Evolutionary conservation across 1,140 invertebrate genomes (phyloP), one percentile per base, ranked within the genome.

Genomic region (Drosophila tristis): DNA sequence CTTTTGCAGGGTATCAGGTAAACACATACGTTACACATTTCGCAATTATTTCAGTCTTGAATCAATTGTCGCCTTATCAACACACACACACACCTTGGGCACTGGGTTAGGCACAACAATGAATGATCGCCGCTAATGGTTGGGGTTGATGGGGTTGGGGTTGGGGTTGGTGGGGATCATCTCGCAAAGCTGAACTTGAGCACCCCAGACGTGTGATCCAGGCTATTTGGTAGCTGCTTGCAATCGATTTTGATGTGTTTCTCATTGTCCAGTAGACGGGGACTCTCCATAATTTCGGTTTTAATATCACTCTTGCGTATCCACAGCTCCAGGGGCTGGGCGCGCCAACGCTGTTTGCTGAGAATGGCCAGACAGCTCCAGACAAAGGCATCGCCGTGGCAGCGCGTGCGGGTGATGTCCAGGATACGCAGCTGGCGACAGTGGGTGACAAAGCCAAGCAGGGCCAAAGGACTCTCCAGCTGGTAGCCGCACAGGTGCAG

Each of bases 401-500:
- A 82, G 1, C 56, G 51, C 0, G 67, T 68, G 15, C 76, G 48
- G 0, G 79, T 80, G 11, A 90, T 53, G 45, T 90, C 58, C 20
- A 90, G 49, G 2, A 90, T 6, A 5, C 65, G 71, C 20, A 90
- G 47, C 48, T 80, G 73, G 2, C 79, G 76, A 16, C 87, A 90
- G 47, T 56, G 72, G 23, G 50, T 61, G 6, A 90, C 51, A 26
- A 90, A 87, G 48, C 82, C 64, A 43, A 90, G 13, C 2, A 90
- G 47, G 5, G 81, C 79, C 0, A 61, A 25, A 0, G 84, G 53
- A 35, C 79, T 84, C 49, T 90, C 87, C 56, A 90, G 23, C 49
- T 90, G 82, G 67, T 90, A 87, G 16, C 78, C 87, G 50, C 79
- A 78, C 15, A 90, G 35, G 23, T 78, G 87, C 3, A 90, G 56